phyloP scores from a whole-genome alignment of 2,888 invertebrate genomes.

The Lasius fuliginosus region DNA sequence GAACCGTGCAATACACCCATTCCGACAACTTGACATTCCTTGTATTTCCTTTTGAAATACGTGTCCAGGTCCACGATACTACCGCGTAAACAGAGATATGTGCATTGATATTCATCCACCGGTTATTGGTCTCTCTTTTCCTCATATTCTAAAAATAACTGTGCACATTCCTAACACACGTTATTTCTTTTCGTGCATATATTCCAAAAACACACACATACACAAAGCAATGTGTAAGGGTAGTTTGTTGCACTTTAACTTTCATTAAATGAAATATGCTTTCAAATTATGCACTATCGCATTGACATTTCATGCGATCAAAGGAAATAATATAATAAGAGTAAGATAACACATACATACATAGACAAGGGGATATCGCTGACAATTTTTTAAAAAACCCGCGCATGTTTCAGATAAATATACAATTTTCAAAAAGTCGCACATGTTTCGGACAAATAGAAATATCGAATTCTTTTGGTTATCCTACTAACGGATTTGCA shows the following conservation, averaged over 20 bases:
- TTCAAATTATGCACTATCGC: background rate
- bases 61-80: conserved; percentile 17
- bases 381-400: background rate
- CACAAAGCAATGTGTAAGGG: background rate
- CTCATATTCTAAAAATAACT: background rate
- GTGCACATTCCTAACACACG: background rate
- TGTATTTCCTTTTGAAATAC: conserved; percentile 52
- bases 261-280: background rate
- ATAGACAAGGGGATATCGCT: too few relatives aligned
- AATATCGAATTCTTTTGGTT: background rate
- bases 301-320: background rate
- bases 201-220: background rate
- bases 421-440: background rate
- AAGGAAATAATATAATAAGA: background rate
- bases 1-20: conserved; percentile 62
- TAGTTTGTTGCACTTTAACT: background rate
- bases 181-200: background rate
- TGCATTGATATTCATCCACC: background rate
- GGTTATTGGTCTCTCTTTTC: conserved; percentile 4
- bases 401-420: background rate
- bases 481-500: background rate
- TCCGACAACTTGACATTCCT: conserved; percentile 68
- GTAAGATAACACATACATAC: background rate
- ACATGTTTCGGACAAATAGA: background rate
- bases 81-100: background rate